phyloP scores from a whole-genome alignment of 1,140 invertebrate species.

The Aradophagus sp. region DNA sequence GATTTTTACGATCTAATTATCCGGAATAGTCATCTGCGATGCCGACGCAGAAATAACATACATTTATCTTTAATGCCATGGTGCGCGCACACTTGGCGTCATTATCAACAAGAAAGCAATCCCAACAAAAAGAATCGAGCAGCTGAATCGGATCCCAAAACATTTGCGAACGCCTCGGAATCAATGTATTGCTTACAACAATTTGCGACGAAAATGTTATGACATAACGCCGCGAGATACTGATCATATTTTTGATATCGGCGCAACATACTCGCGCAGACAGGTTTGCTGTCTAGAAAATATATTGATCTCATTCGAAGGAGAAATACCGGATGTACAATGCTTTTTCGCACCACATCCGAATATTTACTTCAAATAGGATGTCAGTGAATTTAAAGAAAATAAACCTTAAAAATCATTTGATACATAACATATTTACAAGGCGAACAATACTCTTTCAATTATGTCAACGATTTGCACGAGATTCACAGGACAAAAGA shows the following conservation, averaged over 20 bases:
- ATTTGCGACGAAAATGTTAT: conserved; percentile 21
- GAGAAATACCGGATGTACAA: too few relatives aligned
- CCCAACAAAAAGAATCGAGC: conserved; percentile 21
- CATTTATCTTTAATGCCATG: conserved; percentile 32
- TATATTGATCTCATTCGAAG: too few relatives aligned
- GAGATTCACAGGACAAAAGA: too few relatives aligned
- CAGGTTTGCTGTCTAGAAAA: too few relatives aligned
- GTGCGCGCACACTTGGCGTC: conserved; percentile 35
- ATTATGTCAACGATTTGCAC: too few relatives aligned
- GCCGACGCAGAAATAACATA: conserved; percentile 35
- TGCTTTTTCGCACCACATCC: too few relatives aligned
- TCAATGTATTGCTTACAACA: conserved; percentile 25
- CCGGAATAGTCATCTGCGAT: conserved; percentile 30
- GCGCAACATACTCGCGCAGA: conserved; percentile 25
- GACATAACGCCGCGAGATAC: conserved; percentile 26
- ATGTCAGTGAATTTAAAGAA: too few relatives aligned
- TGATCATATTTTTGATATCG: conserved; percentile 37
- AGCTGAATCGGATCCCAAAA: conserved; percentile 32
- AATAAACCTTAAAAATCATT: too few relatives aligned
- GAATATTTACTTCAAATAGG: too few relatives aligned
- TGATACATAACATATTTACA: too few relatives aligned
- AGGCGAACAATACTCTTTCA: too few relatives aligned
- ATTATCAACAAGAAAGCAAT: conserved; percentile 36
- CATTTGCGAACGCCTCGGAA: conserved; percentile 16
- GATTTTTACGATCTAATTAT: conserved; percentile 43